phyloP scores from a whole-genome alignment of 2,113 vertebrate species.

The Clinocottus analis region DNA sequence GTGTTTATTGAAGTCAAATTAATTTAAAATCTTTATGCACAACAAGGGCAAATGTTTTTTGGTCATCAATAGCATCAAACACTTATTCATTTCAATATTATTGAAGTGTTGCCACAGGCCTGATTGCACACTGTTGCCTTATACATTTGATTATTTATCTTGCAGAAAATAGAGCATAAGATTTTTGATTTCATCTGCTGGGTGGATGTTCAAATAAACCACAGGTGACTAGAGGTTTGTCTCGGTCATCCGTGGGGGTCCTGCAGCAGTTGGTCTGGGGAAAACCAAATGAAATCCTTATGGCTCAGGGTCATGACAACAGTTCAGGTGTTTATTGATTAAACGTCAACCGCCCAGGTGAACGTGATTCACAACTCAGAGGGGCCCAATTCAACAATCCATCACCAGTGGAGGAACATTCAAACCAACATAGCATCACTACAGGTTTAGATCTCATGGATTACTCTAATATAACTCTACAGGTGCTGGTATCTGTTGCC shows the following conservation, averaged over 20 bases:
- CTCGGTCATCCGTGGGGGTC: constrained; percentile 66
- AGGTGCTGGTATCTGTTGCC: too few relatives aligned
- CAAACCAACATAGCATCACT: constrained; percentile 62
- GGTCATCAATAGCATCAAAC: neutral
- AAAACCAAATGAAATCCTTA: constrained; percentile 81
- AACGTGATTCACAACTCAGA: constrained; percentile 82
- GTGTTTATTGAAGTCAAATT: neutral
- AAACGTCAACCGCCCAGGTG: constrained; percentile 82
- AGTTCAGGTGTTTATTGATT: constrained; percentile 86
- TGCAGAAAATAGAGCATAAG: constrained; percentile 63
- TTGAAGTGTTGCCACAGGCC: constrained; percentile 53
- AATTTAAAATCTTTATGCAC: neutral
- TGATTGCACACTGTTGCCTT: constrained; percentile 31
- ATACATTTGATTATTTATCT: constrained; percentile 60
- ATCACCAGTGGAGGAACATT: constrained; percentile 72
- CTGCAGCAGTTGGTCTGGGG: constrained; percentile 58
- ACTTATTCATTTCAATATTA: constrained; percentile 16
- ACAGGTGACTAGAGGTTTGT: constrained; percentile 64
- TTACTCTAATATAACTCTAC: constrained; percentile 7
- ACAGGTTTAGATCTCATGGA: constrained; percentile 14
- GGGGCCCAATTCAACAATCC: constrained; percentile 69
- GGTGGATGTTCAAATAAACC: constrained; percentile 54
- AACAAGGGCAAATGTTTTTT: constrained; percentile 11
- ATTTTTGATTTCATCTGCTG: constrained; percentile 49
- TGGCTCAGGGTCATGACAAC: constrained; percentile 79